Percentiles rank a stretch among this genome's conserved stretches.
These are phyloP conservation scores for Sinohyriopsis cumingii DNA, from an alignment of 2,888 invertebrate genomes.

Conservation along the genomic window DNA sequence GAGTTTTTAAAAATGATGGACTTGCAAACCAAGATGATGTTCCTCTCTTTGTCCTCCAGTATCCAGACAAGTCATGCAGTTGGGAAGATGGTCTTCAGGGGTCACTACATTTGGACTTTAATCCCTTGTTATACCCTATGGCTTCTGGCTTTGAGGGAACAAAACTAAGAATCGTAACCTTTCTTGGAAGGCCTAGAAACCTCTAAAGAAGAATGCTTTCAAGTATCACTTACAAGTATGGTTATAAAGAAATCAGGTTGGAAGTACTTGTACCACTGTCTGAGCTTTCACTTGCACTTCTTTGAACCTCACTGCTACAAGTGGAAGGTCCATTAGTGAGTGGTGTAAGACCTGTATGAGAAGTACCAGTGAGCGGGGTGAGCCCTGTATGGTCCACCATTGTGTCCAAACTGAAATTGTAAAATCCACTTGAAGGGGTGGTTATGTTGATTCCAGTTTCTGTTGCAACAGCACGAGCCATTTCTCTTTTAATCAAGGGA, in stretches of 20 bases:
- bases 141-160: no score
- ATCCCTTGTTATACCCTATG: no score
- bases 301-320: constrained; percentile 85
- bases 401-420: constrained; percentile 86
- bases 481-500: constrained; percentile 45
- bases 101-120: no score
- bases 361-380: constrained; percentile 77
- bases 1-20: no score
- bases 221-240: no score
- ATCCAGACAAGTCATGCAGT: no score
- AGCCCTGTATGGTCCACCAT: constrained; percentile 94
- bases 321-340: constrained; percentile 49
- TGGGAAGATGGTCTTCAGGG: no score
- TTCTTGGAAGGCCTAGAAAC: no score
- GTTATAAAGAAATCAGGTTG: constrained; percentile 72
- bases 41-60: no score
- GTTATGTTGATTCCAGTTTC: constrained; percentile 87
- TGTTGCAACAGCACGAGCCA: constrained; percentile 73
- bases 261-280: constrained; percentile 80
- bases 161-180: no score
- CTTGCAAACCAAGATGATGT: no score
- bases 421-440: constrained; percentile 86
- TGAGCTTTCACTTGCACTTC: constrained; percentile 77
- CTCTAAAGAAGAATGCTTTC: no score
- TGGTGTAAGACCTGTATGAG: constrained; percentile 37